Evolutionary conservation across 2,888 invertebrate genomes (phyloP).

Genomic region (Eupithecia subfuscata): DNA sequence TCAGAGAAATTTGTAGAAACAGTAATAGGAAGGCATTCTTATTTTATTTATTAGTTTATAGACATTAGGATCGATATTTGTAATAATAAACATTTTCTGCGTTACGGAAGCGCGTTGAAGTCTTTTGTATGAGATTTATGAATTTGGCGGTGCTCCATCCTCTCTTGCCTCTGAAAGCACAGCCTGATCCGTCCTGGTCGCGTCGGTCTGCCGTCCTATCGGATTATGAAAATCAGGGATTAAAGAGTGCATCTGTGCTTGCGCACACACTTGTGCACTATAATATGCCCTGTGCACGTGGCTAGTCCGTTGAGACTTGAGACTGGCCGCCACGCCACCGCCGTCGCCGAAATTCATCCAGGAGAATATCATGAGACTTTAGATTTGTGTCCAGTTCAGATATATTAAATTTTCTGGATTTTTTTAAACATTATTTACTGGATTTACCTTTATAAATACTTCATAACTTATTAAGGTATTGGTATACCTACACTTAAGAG

Average conservation of each 20-base stretch:
- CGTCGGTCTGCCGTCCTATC: neutral
- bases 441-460: too few relatives aligned
- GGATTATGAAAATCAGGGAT: neutral
- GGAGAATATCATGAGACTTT: too few relatives aligned
- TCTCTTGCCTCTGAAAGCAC: too few relatives aligned
- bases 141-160: neutral
- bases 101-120: constrained; percentile 5
- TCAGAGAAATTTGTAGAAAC: neutral
- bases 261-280: neutral
- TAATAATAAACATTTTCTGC: neutral
- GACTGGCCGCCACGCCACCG: neutral
- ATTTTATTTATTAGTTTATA: too few relatives aligned
- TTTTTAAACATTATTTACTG: too few relatives aligned
- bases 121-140: neutral
- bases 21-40: neutral
- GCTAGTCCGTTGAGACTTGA: neutral
- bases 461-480: too few relatives aligned
- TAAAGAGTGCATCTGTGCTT: neutral
- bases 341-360: too few relatives aligned
- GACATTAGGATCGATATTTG: too few relatives aligned
- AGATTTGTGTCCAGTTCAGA: neutral
- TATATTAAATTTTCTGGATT: neutral
- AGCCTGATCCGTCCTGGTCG: neutral
- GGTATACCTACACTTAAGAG: neutral
- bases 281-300: neutral